Conservation (phyloP, 1,140 invertebrate genomes). For the Sitodiplosis mosellana region DNA sequence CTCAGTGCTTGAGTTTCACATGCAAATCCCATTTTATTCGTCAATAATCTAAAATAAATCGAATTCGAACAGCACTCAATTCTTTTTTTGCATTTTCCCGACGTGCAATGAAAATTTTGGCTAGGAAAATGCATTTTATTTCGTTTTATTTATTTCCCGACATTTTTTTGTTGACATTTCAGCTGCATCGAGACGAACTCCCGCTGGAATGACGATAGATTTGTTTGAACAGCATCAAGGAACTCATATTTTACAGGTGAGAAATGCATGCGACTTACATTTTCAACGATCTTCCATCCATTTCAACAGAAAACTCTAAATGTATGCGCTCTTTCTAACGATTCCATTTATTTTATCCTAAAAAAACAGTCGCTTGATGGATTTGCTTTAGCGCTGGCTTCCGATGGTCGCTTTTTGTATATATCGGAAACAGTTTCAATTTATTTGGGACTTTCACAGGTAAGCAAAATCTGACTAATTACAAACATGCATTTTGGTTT, state of each 20-base stretch:
- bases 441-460: slow-evolving; percentile 95
- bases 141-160: neutral
- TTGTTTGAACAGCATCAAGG: slow-evolving; percentile 92
- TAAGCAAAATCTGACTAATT: slow-evolving; percentile 27
- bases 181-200: slow-evolving; percentile 54
- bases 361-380: slow-evolving; percentile 80
- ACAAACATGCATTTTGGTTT: no score
- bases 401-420: slow-evolving; percentile 92
- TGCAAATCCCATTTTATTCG: no score
- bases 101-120: no score
- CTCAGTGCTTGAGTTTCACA: no score
- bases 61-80: no score
- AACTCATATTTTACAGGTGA: slow-evolving; percentile 90
- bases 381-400: slow-evolving; percentile 83
- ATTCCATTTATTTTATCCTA: neutral
- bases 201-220: slow-evolving; percentile 52
- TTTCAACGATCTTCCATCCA: no score
- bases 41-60: no score
- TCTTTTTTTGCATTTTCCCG: no score
- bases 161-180: slow-evolving; percentile 6
- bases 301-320: no score
- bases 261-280: slow-evolving; percentile 2
- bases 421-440: slow-evolving; percentile 98
- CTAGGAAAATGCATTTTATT: no score
- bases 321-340: no score